A percentile compares a stretch with the other conserved stretches of the same genome.
Evolutionary conservation across 2,888 invertebrate species (phyloP).

Genomic region (Drosophila nr. perissopoda): DNA sequence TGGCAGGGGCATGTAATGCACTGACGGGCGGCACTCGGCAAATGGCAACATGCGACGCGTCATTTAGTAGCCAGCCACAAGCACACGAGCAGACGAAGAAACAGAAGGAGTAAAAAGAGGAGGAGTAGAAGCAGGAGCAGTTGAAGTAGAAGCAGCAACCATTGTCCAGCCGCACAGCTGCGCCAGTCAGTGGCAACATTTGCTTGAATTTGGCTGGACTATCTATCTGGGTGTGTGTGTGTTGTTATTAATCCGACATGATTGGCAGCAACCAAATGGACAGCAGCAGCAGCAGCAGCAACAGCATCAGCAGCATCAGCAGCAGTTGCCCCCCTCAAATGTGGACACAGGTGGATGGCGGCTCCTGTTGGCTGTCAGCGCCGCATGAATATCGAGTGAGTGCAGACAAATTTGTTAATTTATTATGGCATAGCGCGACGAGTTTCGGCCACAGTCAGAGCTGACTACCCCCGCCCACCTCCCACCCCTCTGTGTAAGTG

Average conservation of each 20-base stretch:
- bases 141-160: slow-evolving; percentile 2
- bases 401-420: slow-evolving; percentile 81
- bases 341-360: slow-evolving; percentile 74
- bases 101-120: background rate
- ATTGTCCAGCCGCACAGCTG: slow-evolving; percentile 62
- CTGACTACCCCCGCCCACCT: background rate
- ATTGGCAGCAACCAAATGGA: slow-evolving; percentile 83
- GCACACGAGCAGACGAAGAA: slow-evolving; percentile 11
- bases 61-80: slow-evolving; percentile 68
- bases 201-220: slow-evolving; percentile 49
- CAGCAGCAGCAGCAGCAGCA: slow-evolving; percentile 52
- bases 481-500: background rate
- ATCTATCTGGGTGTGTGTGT: slow-evolving; percentile 14
- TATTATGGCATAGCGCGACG: slow-evolving; percentile 71
- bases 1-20: slow-evolving; percentile 56
- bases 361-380: slow-evolving; percentile 70
- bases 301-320: slow-evolving; percentile 19
- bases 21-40: slow-evolving; percentile 67
- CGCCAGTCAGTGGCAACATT: slow-evolving; percentile 52
- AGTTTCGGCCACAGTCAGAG: slow-evolving; percentile 35
- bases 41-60: slow-evolving; percentile 72
- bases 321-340: slow-evolving; percentile 26
- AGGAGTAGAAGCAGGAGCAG: background rate
- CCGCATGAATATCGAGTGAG: slow-evolving; percentile 70
- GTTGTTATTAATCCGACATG: slow-evolving; percentile 82